Percentiles rank a stretch among this genome's conserved stretches.
Conservation (phyloP, 2,888 invertebrate species). For the Philaethria dido region DNA sequence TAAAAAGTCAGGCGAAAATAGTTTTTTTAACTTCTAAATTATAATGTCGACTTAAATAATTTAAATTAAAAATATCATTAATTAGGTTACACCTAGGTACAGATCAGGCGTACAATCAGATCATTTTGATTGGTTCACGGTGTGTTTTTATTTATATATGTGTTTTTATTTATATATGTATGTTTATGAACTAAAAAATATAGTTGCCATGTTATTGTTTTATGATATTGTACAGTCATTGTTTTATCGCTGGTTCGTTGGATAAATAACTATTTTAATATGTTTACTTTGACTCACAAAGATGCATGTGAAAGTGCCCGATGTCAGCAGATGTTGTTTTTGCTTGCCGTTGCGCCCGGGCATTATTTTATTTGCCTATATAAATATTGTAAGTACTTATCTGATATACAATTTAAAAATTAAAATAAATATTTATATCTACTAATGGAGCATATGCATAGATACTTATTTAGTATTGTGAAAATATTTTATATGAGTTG, state of each 20-base stretch:
- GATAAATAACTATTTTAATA: constrained; percentile 35
- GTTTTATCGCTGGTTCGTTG: constrained; percentile 31
- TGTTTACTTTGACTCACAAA: constrained; percentile 34
- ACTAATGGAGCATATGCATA: too few relatives aligned
- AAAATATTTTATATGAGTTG: background rate
- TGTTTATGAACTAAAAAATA: constrained; percentile 6
- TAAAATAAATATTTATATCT: constrained; percentile 11
- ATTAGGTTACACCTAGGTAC: too few relatives aligned
- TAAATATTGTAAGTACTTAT: constrained; percentile 74
- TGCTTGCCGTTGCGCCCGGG: constrained; percentile 71
- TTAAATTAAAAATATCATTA: too few relatives aligned
- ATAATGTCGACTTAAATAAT: too few relatives aligned
- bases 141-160: too few relatives aligned
- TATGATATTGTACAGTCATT: constrained; percentile 33
- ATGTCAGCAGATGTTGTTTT: constrained; percentile 71
- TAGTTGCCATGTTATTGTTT: constrained; percentile 21
- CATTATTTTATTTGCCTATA: constrained; percentile 70
- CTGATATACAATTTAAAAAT: constrained; percentile 7
- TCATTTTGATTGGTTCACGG: background rate
- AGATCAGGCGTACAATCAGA: too few relatives aligned
- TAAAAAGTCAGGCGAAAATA: too few relatives aligned
- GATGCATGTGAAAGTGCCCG: constrained; percentile 60
- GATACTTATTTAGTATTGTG: too few relatives aligned
- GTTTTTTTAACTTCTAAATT: too few relatives aligned
- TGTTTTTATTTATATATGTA: background rate